These are phyloP conservation scores for Physeter macrocephalus DNA, from an alignment of 2,113 vertebrate species.

Conservation along the genomic window DNA sequence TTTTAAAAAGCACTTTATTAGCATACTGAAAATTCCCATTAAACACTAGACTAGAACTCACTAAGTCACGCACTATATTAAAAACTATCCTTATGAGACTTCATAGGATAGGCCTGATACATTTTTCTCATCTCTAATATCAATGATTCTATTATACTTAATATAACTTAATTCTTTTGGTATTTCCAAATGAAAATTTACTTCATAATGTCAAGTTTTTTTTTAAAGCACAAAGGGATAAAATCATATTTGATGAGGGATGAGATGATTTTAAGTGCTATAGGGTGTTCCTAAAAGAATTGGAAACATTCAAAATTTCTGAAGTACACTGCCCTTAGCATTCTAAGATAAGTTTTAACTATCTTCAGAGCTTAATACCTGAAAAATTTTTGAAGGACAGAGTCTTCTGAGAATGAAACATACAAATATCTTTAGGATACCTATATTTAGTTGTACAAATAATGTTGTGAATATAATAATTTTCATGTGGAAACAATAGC, in stretches of 20 bases:
- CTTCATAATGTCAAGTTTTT: constrained; percentile 29
- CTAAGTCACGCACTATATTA: constrained; percentile 19
- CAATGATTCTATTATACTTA: constrained; percentile 56
- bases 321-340: constrained; percentile 37
- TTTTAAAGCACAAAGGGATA: background rate
- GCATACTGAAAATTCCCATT: constrained; percentile 64
- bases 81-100: constrained; percentile 54
- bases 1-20: constrained; percentile 67
- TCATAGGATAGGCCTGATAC: constrained; percentile 44
- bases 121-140: constrained; percentile 60
- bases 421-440: constrained; percentile 11
- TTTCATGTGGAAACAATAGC: constrained; percentile 50
- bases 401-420: constrained; percentile 41
- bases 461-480: constrained; percentile 39
- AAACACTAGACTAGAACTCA: constrained; percentile 56
- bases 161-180: constrained; percentile 54
- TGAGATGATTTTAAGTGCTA: constrained; percentile 60
- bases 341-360: constrained; percentile 55
- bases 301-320: constrained; percentile 58
- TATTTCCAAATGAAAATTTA: constrained; percentile 58
- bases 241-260: constrained; percentile 65
- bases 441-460: constrained; percentile 54
- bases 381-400: background rate
- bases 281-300: constrained; percentile 55
- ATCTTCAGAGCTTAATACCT: constrained; percentile 17